Percentiles rank a stretch among this genome's conserved stretches.
These are phyloP conservation scores for Tholera decimalis DNA, from an alignment of 2,888 invertebrate genomes.

Conservation along the genomic window DNA sequence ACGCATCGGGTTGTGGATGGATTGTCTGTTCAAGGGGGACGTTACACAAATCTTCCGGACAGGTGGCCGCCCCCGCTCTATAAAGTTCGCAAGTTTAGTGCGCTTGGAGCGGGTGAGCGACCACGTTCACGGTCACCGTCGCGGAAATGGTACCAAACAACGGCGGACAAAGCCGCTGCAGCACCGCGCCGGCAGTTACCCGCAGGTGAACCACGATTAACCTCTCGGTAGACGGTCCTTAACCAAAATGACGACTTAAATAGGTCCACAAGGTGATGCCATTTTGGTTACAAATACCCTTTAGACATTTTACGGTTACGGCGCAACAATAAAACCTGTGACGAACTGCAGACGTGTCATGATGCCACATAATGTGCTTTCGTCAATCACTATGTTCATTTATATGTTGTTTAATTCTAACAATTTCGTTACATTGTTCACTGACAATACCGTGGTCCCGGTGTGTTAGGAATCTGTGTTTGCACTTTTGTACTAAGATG, in stretches of 20 bases:
- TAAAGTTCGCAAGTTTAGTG: conserved; percentile 84
- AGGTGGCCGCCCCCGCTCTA: conserved; percentile 83
- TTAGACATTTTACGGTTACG: conserved; percentile 80
- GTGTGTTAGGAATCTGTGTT: conserved; percentile 11
- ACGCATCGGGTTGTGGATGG: conserved; percentile 76
- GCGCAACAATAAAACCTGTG: conserved; percentile 79
- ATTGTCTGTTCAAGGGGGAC: conserved; percentile 73
- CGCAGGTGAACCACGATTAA: conserved; percentile 87
- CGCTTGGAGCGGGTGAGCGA: conserved; percentile 81
- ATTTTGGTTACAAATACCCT: conserved; percentile 78
- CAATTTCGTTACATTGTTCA: background rate
- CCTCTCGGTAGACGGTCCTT: conserved; percentile 85
- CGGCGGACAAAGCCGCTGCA: conserved; percentile 79
- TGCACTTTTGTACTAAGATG: conserved; percentile 1
- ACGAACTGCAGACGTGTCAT: conserved; percentile 74
- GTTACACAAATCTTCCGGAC: conserved; percentile 82
- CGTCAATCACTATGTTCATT: conserved; percentile 45
- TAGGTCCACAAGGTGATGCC: conserved; percentile 79
- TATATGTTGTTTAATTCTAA: conserved; percentile 29
- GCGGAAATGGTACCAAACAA: conserved; percentile 71
- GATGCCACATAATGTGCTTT: conserved; percentile 68
- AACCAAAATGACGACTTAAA: conserved; percentile 79
- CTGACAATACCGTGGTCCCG: background rate
- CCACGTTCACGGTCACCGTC: conserved; percentile 84
- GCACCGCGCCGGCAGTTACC: conserved; percentile 78